Base-by-base conservation (phyloP, 2,888 invertebrate genomes). In the Aelia acuminata region DNA sequence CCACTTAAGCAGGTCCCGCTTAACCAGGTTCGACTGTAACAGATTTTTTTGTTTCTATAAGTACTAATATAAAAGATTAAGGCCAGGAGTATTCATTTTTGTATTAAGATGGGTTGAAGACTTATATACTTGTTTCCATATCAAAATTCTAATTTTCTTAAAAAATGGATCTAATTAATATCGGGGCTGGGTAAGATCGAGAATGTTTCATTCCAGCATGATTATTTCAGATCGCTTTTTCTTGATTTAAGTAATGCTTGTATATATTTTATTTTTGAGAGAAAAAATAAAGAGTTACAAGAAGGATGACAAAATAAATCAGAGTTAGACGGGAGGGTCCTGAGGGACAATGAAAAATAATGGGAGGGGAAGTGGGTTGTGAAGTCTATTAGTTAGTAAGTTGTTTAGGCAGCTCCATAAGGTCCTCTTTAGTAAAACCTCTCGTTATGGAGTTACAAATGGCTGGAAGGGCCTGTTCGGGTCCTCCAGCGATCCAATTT, bases 361-460 rank as follows among this genome's bases (percentile, higher is more conserved):
- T 43, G 43, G 43, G 43, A 80, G 43, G 43, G 18, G 31, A 75
- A 75, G 39, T n/a, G 43, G 22, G n/a, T 80, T 43, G 43, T 80
- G 80, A n/a, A 80, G 43, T 39, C 22, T 39, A 80, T 80, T 43
- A 43, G 43, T 43, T n/a, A 80, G 39, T 47, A 39, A 47, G 80
- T 80, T 80, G 43, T 80, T 80, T 80, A 43, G 39, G n/a, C 43
- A 43, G 43, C 43, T n/a, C 22, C 20, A 80, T n/a, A 80, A 43
- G 80, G 80, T 22, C n/a, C 80, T 80, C 39, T 43, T 80, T 43
- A 80, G 43, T 80, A 80, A 80, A 80, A 80, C 43, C 43, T 39
- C 80, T 80, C 80, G 80, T 80, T 80, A 80, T 43, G 80, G 43
- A n/a, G 80, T 80, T 80, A 80, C 80, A 80, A 80, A 80, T 80